Conservation (phyloP, 2,888 invertebrate genomes). For the Drosophila stalkeri region DNA sequence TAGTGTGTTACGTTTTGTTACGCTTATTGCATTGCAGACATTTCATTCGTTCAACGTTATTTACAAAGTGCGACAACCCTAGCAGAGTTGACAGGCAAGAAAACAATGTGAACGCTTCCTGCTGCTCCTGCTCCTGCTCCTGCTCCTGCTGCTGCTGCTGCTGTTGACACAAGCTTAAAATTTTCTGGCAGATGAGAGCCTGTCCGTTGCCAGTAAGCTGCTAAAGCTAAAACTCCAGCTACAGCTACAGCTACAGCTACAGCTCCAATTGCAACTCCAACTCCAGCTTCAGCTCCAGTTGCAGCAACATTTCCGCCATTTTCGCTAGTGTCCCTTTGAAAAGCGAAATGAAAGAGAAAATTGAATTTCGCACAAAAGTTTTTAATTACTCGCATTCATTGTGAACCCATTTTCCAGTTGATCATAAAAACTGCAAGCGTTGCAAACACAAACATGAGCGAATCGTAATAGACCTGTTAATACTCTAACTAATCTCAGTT, state of each 20-base stretch:
- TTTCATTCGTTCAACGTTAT: conserved; percentile 3
- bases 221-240: conserved; percentile 4
- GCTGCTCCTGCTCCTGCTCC: neutral
- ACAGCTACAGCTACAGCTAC: neutral
- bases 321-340: conserved; percentile 10
- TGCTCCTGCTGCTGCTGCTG: conserved; percentile 4
- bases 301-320: conserved; percentile 9
- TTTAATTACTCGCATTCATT: conserved; percentile 49
- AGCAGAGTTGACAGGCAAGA: conserved; percentile 21
- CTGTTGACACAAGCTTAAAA: conserved; percentile 38
- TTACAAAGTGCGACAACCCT: conserved; percentile 16
- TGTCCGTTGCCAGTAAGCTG: conserved; percentile 14
- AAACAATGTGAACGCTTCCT: conserved; percentile 17
- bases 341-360: conserved; percentile 6
- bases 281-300: neutral
- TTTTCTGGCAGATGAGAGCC: conserved; percentile 27
- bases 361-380: conserved; percentile 36
- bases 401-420: conserved; percentile 11
- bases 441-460: neutral
- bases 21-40: neutral
- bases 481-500: neutral
- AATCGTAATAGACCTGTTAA: neutral
- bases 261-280: neutral
- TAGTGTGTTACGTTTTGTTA: neutral
- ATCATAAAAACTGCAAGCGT: conserved; percentile 17